Percentiles rank a stretch among this genome's conserved stretches.
phyloP scores from a whole-genome alignment of 2,797 vertebrate genomes.

The Delichon dasypus region DNA sequence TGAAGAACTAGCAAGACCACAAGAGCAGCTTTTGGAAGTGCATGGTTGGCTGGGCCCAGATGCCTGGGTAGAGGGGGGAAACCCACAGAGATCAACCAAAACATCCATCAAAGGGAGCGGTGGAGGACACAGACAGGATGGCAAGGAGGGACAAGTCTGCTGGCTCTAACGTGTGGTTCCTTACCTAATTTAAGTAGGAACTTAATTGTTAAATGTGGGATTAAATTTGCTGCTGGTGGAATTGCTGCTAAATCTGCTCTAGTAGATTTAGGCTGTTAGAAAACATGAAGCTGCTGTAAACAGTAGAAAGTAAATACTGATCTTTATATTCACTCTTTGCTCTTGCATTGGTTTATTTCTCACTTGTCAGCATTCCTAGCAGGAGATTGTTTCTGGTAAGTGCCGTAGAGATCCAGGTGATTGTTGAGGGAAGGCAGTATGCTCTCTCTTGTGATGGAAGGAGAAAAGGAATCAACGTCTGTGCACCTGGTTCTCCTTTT shows the following conservation, averaged over 20 bases:
- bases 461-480: neutral
- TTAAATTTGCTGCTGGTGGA: conserved; percentile 4
- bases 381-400: neutral
- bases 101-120: neutral
- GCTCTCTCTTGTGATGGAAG: neutral
- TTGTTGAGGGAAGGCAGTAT: neutral
- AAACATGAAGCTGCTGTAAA: neutral
- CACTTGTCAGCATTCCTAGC: neutral
- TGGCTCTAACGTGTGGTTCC: neutral
- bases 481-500: neutral
- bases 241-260: neutral
- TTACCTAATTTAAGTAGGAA: neutral
- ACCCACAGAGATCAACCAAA: neutral
- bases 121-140: neutral
- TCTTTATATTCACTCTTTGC: neutral
- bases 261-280: neutral
- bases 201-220: neutral
- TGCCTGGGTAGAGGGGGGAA: neutral
- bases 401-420: neutral
- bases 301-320: neutral
- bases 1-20: conserved; percentile 27
- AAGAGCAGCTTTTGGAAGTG: conserved; percentile 35
- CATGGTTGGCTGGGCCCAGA: conserved; percentile 28
- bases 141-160: neutral
- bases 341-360: neutral